Evolutionary conservation across 2,797 vertebrate species (phyloP).

Genomic region (Amniataba percoides): DNA sequence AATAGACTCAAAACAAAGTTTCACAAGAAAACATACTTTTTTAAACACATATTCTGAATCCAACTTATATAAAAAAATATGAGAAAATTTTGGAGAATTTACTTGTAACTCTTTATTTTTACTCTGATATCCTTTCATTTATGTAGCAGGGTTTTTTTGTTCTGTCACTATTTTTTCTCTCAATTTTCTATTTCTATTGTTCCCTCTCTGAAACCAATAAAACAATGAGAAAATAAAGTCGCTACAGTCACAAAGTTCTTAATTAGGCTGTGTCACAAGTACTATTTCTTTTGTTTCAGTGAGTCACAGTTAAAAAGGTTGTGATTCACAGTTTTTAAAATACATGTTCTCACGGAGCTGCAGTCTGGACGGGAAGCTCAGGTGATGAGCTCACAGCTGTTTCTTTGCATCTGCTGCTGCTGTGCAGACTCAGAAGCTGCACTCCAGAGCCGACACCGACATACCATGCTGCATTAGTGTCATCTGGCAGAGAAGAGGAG

Average conservation of each 20-base stretch:
- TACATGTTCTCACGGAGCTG: constrained; percentile 4
- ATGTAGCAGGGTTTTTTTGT: too few relatives aligned
- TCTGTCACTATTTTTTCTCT: neutral
- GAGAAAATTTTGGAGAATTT: constrained; percentile 1
- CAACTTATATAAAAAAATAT: neutral
- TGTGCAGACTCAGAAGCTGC: constrained; percentile 31
- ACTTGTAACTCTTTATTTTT: too few relatives aligned
- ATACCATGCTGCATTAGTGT: constrained; percentile 45
- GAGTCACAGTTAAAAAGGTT: neutral
- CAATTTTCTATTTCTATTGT: neutral
- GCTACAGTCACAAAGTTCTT: neutral
- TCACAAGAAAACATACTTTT: neutral
- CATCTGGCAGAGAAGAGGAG: constrained; percentile 37
- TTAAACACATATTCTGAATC: neutral
- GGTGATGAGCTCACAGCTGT: constrained; percentile 69
- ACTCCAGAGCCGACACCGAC: constrained; percentile 33
- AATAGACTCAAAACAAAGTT: neutral
- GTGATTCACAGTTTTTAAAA: neutral
- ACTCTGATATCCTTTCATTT: too few relatives aligned
- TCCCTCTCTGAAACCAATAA: neutral
- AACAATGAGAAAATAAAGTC: neutral
- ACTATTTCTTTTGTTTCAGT: neutral
- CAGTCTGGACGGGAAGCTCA: constrained; percentile 46
- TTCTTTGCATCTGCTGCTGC: constrained; percentile 53
- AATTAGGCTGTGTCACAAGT: neutral